Conservation (phyloP, 2,797 vertebrate genomes). For the Cynodonichthys magdalenae region DNA sequence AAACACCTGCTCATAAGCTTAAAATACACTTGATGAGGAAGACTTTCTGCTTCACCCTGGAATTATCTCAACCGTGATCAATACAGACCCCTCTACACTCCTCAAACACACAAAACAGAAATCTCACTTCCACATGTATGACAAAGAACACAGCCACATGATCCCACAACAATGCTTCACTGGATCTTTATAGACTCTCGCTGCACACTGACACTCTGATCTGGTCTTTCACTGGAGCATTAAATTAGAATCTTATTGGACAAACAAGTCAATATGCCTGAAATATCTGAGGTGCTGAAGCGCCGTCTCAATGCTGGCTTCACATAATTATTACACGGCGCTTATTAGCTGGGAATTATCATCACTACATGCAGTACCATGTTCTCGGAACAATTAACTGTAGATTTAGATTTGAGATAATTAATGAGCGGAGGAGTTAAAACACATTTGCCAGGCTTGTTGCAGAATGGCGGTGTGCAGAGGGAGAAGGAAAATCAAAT, state of each 20-base stretch:
- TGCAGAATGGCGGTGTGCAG: no score
- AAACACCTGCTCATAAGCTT: no score
- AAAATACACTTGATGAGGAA: conserved; percentile 14
- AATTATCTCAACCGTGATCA: conserved; percentile 34
- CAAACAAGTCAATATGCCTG: not conserved
- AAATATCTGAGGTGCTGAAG: not conserved
- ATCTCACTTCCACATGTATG: not conserved
- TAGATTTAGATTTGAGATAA: conserved; percentile 19
- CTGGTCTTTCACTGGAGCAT: conserved; percentile 11
- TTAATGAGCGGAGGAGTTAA: not conserved
- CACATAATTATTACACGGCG: no score
- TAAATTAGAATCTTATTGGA: conserved; percentile 29
- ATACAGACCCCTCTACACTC: conserved; percentile 21
- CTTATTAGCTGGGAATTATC: not conserved
- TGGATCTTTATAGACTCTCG: conserved; percentile 3
- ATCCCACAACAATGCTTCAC: not conserved
- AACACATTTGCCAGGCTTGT: no score
- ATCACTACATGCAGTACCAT: not conserved
- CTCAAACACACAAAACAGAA: not conserved
- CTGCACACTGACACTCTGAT: conserved; percentile 15
- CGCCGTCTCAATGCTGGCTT: not conserved
- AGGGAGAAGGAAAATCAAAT: no score
- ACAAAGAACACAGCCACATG: not conserved
- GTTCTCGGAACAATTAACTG: not conserved
- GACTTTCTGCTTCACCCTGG: conserved; percentile 16